Conservation (phyloP, 2,797 vertebrate species). For the Chrysocyon brachyurus region DNA sequence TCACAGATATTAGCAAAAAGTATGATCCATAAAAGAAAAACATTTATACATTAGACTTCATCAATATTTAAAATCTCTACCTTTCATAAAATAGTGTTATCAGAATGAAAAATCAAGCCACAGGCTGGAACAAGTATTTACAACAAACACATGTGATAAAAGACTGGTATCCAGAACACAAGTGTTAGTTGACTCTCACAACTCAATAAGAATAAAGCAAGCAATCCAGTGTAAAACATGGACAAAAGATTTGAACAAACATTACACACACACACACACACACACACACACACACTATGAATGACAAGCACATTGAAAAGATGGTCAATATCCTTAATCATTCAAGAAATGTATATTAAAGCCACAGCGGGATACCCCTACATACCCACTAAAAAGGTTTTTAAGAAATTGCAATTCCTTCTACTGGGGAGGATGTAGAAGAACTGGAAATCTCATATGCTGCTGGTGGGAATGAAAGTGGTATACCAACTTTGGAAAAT, state of each 20-base stretch:
- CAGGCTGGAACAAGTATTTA: slow-evolving; percentile 46
- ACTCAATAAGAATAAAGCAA: slow-evolving; percentile 58
- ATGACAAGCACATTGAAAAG: slow-evolving; percentile 35
- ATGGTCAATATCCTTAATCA: slow-evolving; percentile 57
- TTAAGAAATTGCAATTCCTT: slow-evolving; percentile 30
- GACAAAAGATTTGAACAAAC: not conserved
- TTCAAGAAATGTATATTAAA: slow-evolving; percentile 56
- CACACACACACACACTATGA: not conserved
- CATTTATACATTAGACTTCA: not conserved
- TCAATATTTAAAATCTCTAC: slow-evolving; percentile 38
- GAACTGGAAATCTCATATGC: slow-evolving; percentile 55
- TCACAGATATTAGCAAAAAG: slow-evolving; percentile 51
- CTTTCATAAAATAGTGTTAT: slow-evolving; percentile 52
- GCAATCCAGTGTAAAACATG: slow-evolving; percentile 52
- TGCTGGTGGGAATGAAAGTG: slow-evolving; percentile 14
- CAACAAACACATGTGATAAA: slow-evolving; percentile 15
- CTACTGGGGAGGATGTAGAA: not conserved
- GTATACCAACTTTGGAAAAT: slow-evolving; percentile 25
- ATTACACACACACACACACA: not conserved
- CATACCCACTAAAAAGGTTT: not conserved
- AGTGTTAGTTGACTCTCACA: slow-evolving; percentile 38
- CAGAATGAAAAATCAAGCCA: slow-evolving; percentile 47
- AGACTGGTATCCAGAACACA: slow-evolving; percentile 9
- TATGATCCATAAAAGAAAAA: slow-evolving; percentile 38
- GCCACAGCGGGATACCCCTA: not conserved